Evolutionary conservation across 2,888 invertebrate genomes (phyloP).

Genomic region (Drosophila gaucha): DNA sequence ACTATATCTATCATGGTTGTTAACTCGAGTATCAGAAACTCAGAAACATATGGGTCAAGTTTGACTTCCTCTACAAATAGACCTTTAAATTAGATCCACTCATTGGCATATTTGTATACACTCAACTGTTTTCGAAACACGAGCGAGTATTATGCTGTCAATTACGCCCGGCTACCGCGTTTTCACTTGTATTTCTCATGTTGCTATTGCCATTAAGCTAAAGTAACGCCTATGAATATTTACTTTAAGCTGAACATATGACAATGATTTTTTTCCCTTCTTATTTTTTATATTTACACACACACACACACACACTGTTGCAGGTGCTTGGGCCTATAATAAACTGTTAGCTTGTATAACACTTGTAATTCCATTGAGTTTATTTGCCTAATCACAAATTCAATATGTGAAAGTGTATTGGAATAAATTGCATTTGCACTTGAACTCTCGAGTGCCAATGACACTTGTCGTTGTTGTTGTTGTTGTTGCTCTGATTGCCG

Average conservation of each 20-base stretch:
- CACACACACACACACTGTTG: neutral
- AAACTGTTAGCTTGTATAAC: slow-evolving; percentile 58
- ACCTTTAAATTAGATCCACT: too few relatives aligned
- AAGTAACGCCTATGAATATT: slow-evolving; percentile 74
- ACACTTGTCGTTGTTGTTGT: slow-evolving; percentile 23
- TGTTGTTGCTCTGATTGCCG: slow-evolving; percentile 7
- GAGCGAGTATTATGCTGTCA: neutral
- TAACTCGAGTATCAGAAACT: too few relatives aligned
- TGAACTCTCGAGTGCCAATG: slow-evolving; percentile 34
- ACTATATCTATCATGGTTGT: too few relatives aligned
- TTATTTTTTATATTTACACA: too few relatives aligned
- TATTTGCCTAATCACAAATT: slow-evolving; percentile 81
- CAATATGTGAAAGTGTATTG: slow-evolving; percentile 78
- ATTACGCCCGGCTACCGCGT: neutral
- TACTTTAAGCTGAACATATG: slow-evolving; percentile 66
- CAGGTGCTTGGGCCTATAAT: slow-evolving; percentile 35
- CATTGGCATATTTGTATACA: too few relatives aligned
- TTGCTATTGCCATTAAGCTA: slow-evolving; percentile 35
- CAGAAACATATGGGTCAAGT: too few relatives aligned
- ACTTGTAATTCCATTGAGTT: slow-evolving; percentile 72
- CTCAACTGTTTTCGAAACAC: slow-evolving; percentile 3
- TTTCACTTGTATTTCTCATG: slow-evolving; percentile 11
- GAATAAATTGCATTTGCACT: slow-evolving; percentile 72
- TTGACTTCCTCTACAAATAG: too few relatives aligned
- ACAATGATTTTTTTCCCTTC: slow-evolving; percentile 23